A percentile compares a stretch with the other conserved stretches of the same genome.
These are phyloP conservation scores for Tringa solitaria DNA, from an alignment of 2,113 vertebrate genomes.

Conservation along the genomic window DNA sequence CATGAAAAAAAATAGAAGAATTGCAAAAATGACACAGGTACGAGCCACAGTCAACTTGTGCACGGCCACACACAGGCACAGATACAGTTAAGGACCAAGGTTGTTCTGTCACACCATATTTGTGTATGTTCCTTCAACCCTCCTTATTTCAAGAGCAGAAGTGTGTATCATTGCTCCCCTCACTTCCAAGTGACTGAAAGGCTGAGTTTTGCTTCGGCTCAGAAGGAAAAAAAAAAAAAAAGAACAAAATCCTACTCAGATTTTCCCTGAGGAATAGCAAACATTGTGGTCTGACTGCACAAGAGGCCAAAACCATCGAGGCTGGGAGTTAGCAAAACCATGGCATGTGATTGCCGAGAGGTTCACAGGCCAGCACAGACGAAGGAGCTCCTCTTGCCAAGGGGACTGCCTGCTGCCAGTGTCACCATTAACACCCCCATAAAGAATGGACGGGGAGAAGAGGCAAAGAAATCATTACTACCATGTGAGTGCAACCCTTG, in stretches of 20 bases:
- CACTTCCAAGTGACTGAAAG: background rate
- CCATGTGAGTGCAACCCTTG: background rate
- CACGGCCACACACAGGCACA: background rate
- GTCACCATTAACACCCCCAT: background rate
- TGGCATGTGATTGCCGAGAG: background rate
- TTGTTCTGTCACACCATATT: accelerated
- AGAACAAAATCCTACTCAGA: background rate
- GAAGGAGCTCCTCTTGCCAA: background rate
- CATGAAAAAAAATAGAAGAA: background rate
- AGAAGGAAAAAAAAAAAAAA: background rate
- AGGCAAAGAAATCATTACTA: background rate
- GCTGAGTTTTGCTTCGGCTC: background rate
- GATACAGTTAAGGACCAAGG: background rate
- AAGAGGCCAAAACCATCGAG: background rate
- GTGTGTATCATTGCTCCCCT: accelerated
- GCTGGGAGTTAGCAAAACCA: background rate
- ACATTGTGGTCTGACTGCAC: background rate
- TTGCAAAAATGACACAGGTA: background rate
- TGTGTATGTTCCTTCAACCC: background rate
- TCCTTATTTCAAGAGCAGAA: background rate
- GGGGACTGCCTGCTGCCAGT: background rate
- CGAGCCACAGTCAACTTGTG: background rate
- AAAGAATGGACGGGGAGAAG: background rate
- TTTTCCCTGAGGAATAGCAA: background rate
- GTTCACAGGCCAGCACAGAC: accelerated